phyloP scores from a whole-genome alignment of 2,888 invertebrate genomes.

The Meiosimyza platycephala region DNA sequence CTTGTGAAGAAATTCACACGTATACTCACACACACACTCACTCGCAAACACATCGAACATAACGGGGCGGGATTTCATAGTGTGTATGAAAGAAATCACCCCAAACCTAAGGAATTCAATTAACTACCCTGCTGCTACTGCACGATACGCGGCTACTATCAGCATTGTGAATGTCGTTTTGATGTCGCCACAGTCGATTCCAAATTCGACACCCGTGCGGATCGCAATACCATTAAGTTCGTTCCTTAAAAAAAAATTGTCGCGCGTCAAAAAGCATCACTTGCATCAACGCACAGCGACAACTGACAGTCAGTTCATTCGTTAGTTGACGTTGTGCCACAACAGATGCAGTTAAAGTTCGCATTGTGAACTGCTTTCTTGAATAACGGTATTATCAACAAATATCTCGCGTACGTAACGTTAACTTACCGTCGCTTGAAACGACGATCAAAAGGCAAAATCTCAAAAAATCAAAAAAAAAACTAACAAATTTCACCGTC shows the following conservation, averaged over 20 bases:
- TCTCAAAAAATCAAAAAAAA: not conserved
- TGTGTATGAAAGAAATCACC: conserved; percentile 19
- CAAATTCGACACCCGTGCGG: conserved; percentile 38
- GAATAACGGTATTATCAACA: not conserved
- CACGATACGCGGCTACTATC: conserved; percentile 9
- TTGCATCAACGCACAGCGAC: conserved; percentile 21
- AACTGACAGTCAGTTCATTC: conserved; percentile 46
- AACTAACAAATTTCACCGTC: not conserved
- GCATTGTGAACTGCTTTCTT: not conserved
- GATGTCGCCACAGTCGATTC: conserved; percentile 14
- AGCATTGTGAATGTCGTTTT: no score
- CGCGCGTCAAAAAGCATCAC: conserved; percentile 10
- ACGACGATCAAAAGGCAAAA: not conserved
- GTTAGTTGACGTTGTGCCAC: conserved; percentile 53
- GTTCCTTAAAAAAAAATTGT: not conserved
- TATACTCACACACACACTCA: conserved; percentile 33
- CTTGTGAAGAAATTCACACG: conserved; percentile 19
- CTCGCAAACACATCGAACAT: not conserved
- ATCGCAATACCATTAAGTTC: conserved; percentile 28
- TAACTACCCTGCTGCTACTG: conserved; percentile 27
- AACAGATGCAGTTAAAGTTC: conserved; percentile 40
- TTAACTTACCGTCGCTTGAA: not conserved
- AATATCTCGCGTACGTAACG: not conserved
- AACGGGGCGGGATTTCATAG: conserved; percentile 24
- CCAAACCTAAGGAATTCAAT: conserved; percentile 40